Evolutionary conservation across 2,113 vertebrate species (phyloP).

Genomic region (Natator depressus): DNA sequence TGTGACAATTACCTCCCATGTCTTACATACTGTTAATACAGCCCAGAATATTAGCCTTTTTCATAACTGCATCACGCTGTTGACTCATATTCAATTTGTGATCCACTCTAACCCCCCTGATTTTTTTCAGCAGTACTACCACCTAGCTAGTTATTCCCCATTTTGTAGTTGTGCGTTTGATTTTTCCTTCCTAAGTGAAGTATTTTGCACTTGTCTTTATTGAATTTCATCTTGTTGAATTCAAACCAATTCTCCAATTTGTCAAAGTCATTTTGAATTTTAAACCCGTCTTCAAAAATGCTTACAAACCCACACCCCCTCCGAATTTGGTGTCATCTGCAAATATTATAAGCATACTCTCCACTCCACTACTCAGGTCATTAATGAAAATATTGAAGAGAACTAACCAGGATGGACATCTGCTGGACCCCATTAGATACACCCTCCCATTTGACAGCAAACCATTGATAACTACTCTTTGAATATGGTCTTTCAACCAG

Average conservation of each 20-base stretch:
- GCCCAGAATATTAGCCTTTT: not conserved
- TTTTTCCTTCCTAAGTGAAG: not conserved
- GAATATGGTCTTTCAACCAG: not conserved
- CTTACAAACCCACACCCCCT: not conserved
- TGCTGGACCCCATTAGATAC: not conserved
- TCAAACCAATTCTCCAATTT: not conserved
- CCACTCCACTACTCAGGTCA: not conserved
- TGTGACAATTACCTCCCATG: not conserved
- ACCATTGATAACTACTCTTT: not conserved
- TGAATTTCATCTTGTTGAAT: not conserved
- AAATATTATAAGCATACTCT: not conserved
- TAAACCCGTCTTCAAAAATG: not conserved
- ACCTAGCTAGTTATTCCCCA: not conserved
- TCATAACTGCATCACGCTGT: not conserved
- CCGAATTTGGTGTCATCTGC: not conserved
- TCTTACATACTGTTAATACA: not conserved
- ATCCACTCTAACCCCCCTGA: not conserved
- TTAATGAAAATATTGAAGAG: not conserved
- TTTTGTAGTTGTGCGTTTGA: not conserved
- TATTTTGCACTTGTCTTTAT: not conserved
- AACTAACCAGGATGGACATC: not conserved
- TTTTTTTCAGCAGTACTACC: not conserved
- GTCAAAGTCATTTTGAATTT: not conserved
- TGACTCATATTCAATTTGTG: not conserved
- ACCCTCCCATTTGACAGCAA: not conserved